Evolutionary conservation across 2,113 vertebrate species (phyloP), one percentile per base, ranked within the genome.

Genomic region (Galeopterus variegatus): DNA sequence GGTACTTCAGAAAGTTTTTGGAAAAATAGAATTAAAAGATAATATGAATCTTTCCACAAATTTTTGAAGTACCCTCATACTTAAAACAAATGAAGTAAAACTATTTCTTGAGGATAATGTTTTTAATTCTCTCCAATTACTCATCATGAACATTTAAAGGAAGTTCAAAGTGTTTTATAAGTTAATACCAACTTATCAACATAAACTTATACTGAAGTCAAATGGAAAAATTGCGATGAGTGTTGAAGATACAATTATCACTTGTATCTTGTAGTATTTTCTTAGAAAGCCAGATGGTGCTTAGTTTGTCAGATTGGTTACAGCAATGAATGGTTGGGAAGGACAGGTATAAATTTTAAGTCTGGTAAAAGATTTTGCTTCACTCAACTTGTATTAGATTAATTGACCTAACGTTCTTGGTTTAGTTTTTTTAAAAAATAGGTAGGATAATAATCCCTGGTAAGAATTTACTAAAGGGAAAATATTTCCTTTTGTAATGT

Each of bases 191-290:
- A 45, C 19, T 10, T 36, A 41, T 87, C 18, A 36, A 15, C 5
- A 52, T 65, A 21, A 89, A 92, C 64, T 83, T 45, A 76, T 69
- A 36, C 58, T 88, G 64, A 95, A 48, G 33, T 77, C 50, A 83
- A n/a, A 36, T 94, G n/a, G 45, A 67, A 88, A 94, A 64, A 77
- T 54, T 52, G 17, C 6, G 90, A 82, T n/a, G 73, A 84, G 83
- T 19, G 2, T 79, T 80, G 64, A 75, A 90, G 52, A 19, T 67
- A 67, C 3, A 72, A 10, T 77, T 88, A 62, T n/a, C 3, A 33
- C 28, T 50, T 52, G 28, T 72, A 62, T 41, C 9, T 5, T 64
- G 13, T 19, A 58, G 11, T 7, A 50, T 92, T 79, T 80, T 93
- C 67, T 69, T 87, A n/a, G 36, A 18, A 86, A 93, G 3, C 4